Percentiles rank a stretch among this genome's conserved stretches.
Evolutionary conservation across 2,113 vertebrate species (phyloP).

Genomic region (Anser brachyrhynchus): DNA sequence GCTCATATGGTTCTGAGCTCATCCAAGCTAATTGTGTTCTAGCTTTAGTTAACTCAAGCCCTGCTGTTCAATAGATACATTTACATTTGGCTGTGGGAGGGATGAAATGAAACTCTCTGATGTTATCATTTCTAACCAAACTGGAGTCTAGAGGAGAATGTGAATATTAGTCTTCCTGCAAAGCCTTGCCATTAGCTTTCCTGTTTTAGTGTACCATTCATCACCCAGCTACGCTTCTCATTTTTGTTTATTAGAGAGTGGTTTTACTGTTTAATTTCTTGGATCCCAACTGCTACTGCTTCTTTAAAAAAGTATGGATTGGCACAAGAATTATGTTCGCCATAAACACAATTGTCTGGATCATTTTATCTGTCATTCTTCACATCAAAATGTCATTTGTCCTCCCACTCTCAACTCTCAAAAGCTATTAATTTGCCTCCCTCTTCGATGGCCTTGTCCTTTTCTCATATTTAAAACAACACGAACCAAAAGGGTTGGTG

Average conservation of each 20-base stretch:
- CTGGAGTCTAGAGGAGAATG: not conserved
- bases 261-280: constrained; percentile 15
- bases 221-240: not conserved
- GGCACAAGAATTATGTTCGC: constrained; percentile 29
- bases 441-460: constrained; percentile 4
- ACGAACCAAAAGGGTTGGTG: not conserved
- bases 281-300: not conserved
- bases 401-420: constrained; percentile 37
- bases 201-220: not conserved
- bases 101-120: not conserved
- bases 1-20: not conserved
- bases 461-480: not conserved
- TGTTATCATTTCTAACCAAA: not conserved
- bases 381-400: constrained; percentile 10
- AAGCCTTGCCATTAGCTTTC: not conserved
- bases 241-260: constrained; percentile 25
- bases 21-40: not conserved
- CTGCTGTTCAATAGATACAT: not conserved
- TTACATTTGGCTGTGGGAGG: not conserved
- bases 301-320: not conserved
- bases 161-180: not conserved
- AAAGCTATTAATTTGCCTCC: constrained; percentile 40
- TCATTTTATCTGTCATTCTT: constrained; percentile 48
- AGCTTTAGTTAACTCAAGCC: not conserved
- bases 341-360: constrained; percentile 38